Evolutionary conservation across 1,140 invertebrate species (phyloP), one percentile per base, ranked within the genome.

Genomic region (Drosophila kohkoa): DNA sequence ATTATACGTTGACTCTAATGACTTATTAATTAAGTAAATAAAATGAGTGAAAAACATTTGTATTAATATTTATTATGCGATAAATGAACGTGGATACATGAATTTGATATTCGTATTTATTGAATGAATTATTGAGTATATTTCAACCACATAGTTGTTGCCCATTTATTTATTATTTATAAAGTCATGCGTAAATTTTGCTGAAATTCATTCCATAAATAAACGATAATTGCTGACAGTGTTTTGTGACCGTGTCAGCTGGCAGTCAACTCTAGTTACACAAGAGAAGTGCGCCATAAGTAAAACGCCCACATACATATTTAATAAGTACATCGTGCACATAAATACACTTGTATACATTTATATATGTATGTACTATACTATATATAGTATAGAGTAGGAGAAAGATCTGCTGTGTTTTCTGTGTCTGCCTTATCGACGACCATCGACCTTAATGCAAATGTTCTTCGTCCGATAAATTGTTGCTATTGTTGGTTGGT

Each of bases 391-490:
- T 25, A 41, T 2, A 16, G n/a, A 25, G 8, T 13, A 15, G 51
- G 16, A 69, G 51, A 59, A 59, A 68, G 49, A 51, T 51, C 10
- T 51, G 51, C 51, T 20, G 51, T 52, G 8, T 25, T 20, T 20
- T 20, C 30, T 35, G 5, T 15, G 30, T 10, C 48, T 49, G 55
- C 51, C 58, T 63, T 75, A 63, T 69, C 72, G 20, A 54, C 20
- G 20, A 25, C 20, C 20, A 25, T 25, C 20, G 57, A 25, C 66
- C 51, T 58, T 69, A 62, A 74, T 62, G 60, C 60, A 68, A 74
- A 60, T 74, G 70, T 52, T 69, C 20, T 4, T 25, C 20, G 20
- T 25, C 20, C 3, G 20, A 3, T 25, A 25, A 25, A 25, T 25
- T 25, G 20, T 25, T 25, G 20, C 20, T 25, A 25, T 25, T 25